Conservation (phyloP, 2,888 invertebrate genomes). For the Oxyteleia sp. region DNA sequence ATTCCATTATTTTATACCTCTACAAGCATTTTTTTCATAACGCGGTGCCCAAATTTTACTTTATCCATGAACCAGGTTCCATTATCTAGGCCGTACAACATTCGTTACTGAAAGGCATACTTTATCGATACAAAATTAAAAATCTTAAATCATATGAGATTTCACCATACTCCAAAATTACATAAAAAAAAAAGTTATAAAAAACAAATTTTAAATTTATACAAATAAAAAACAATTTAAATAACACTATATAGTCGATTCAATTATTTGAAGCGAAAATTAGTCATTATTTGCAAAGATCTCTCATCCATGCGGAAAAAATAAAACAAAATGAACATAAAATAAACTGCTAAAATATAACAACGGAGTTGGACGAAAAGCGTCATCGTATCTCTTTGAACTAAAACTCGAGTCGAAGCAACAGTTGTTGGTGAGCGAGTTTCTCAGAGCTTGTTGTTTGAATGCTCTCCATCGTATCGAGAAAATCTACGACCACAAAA, state of each 20-base stretch:
- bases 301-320: too few species aligned
- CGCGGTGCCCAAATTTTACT: conserved; percentile 29
- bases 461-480: conserved; percentile 58
- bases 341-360: too few species aligned
- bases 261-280: too few species aligned
- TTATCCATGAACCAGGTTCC: conserved; percentile 17
- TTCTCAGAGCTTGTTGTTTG: conserved; percentile 66
- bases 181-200: too few species aligned
- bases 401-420: conserved; percentile 67
- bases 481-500: conserved; percentile 50
- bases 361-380: conserved; percentile 40
- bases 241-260: too few species aligned
- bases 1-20: conserved; percentile 25
- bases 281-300: too few species aligned
- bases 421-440: conserved; percentile 68
- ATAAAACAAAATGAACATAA: conserved; percentile 33
- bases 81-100: conserved; percentile 16
- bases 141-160: background rate
- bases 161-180: background rate
- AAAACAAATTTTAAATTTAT: too few species aligned
- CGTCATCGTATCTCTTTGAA: conserved; percentile 62
- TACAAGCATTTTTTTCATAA: conserved; percentile 33
- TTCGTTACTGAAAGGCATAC: conserved; percentile 7
- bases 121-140: conserved; percentile 12
- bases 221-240: too few species aligned